Base-by-base conservation (phyloP, 2,113 vertebrate genomes). In the Gobiocypris rarus region DNA sequence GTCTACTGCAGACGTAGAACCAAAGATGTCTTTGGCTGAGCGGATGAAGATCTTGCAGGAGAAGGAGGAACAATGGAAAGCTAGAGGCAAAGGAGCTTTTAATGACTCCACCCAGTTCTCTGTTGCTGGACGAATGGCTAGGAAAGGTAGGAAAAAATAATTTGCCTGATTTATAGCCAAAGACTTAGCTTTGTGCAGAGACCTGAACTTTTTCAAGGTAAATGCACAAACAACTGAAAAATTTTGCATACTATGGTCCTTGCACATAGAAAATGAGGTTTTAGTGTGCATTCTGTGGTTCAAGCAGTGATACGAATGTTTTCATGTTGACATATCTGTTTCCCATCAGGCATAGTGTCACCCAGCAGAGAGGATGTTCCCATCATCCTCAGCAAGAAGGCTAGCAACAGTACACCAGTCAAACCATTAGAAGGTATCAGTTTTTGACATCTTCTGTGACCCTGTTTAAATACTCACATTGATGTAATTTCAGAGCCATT, bases 101-200 rank as follows among this genome's bases (percentile, higher is more conserved):
- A 95, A 95, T 3, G 95, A 95, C 89, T 95, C 94, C 0, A 82
- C 84, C 11, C 95, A 95, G 91, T 95, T 94, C 91, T 95, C 94
- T 0, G 95, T 95, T 41, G 95, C 94, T 9, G 95, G 94, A 76
- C 93, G 94, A 82, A 95, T 95, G 94, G 94, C 94, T 74, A 95
- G 90, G 90, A 94, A 54, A 93, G 95, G 94, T 95, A 41, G 70
- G n/a, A 9, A 50, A 24, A n/a, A 78, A 43, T 43, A 0, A 24
- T 41, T 59, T 43, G 19, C n/a, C n/a, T 24, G 43, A 6, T 48
- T 45, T 73, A 1, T 8, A 14, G 38, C 41, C 5, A 48, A 73
- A 73, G 5, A 71, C 3, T 8, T 45, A 10, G 9, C 9, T 9
- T 71, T 71, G 41, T 71, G 41, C n/a, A 3, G 10, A 45, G 22